Evolutionary conservation across 2,113 vertebrate genomes (phyloP), one percentile per base, ranked within the genome.

Genomic region (Oryzias celebensis): DNA sequence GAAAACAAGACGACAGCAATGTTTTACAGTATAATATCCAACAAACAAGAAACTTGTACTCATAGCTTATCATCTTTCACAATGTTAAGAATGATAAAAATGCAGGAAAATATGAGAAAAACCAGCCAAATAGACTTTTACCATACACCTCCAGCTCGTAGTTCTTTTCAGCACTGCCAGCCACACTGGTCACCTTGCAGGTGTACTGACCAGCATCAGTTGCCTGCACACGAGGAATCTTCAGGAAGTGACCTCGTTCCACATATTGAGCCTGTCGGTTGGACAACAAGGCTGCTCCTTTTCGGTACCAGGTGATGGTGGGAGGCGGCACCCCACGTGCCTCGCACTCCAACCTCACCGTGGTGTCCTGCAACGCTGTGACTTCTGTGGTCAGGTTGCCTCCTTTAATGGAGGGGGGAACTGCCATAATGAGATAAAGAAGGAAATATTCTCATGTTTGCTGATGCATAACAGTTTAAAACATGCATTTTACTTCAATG

Each of bases 391-490:
- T 96, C 31, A 82, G 45, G 59, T 97, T 98, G 14, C 94, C 94
- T 73, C 96, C 95, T 83, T 94, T 98, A 72, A 99, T 95, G 52
- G 90, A 94, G 1, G 97, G 97, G 28, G 95, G 95, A 12, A 97
- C 97, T 72, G 50, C 45, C 46, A 58, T 13, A 54, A 54, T 18
- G 22, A 18, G 17, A 58, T 13, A 65, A 17, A 18, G n/a, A n/a
- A 5, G 26, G 26, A 10, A 0, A 51, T 7, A 47, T 41, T 51
- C 53, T 6, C 18, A 46, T 2, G 2, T 47, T 46, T 46, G 16
- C 17, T 16, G 44, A 46, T 2, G 26, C 17, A 46, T 46, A 17
- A 16, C 5, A 17, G 46, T 18, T 47, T 3, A 47, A 47, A 7
- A n/a, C 6, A 36, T 36, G 10, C 8, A 10, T 8, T 36, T 16